Conservation (phyloP, 92 coral and sea anemone genomes). For the Phenganax stokvisi region DNA sequence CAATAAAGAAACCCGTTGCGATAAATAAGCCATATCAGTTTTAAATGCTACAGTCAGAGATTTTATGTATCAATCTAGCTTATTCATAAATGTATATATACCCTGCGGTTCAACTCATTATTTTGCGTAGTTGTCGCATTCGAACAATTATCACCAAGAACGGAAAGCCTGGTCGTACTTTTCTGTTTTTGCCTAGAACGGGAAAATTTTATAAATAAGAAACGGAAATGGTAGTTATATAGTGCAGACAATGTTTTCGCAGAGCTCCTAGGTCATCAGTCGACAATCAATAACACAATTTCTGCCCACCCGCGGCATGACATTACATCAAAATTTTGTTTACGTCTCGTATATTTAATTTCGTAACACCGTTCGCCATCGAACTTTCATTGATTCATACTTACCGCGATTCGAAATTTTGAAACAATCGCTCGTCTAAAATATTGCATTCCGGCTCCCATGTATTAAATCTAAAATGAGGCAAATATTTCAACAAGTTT, state of each 20-base stretch:
- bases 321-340: background rate
- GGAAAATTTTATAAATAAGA: background rate
- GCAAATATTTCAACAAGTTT: background rate
- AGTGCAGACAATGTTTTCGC: constrained; percentile 1
- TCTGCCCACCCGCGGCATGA: constrained; percentile 10
- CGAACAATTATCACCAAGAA: too few relatives aligned
- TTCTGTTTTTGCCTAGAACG: constrained; percentile 5
- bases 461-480: constrained; percentile 23
- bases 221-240: background rate
- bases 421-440: constrained; percentile 28
- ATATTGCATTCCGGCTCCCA: constrained; percentile 37
- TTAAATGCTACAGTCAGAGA: too few relatives aligned
- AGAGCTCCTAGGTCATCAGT: background rate
- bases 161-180: background rate
- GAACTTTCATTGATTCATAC: background rate
- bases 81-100: too few relatives aligned
- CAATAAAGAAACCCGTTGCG: too few relatives aligned
- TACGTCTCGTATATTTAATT: constrained; percentile 10
- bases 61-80: too few relatives aligned
- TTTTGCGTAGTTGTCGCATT: too few relatives aligned
- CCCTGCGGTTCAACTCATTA: too few relatives aligned
- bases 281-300: background rate
- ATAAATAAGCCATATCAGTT: too few relatives aligned
- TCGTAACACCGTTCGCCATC: constrained; percentile 5
- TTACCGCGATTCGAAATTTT: constrained; percentile 19